Evolutionary conservation across 2,113 vertebrate genomes (phyloP).

Genomic region (Centropristis striata): DNA sequence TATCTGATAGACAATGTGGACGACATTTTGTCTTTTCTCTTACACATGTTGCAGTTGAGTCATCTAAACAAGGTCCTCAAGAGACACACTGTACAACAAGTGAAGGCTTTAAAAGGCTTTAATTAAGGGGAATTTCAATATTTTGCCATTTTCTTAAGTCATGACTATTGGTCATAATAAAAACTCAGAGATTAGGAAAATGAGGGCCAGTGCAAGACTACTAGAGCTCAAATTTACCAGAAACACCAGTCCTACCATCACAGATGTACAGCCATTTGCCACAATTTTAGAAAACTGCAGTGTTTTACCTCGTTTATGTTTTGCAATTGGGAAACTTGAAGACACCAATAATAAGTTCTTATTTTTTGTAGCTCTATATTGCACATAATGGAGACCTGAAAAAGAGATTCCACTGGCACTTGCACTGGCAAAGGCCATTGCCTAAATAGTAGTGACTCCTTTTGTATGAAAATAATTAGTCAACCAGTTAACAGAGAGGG

Average conservation of each 20-base stretch:
- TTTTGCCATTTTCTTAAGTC: neutral
- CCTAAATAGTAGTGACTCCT: too few relatives aligned
- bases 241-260: neutral
- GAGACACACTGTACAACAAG: neutral
- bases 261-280: neutral
- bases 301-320: neutral
- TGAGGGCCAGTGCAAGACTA: neutral
- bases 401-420: too few relatives aligned
- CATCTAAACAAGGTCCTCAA: neutral
- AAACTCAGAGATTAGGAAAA: too few relatives aligned
- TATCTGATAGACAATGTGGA: conserved; percentile 5
- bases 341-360: neutral
- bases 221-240: neutral
- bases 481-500: too few relatives aligned
- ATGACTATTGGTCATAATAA: neutral
- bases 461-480: too few relatives aligned
- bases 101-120: neutral
- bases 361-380: too few relatives aligned
- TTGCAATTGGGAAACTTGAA: neutral
- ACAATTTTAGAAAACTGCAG: neutral
- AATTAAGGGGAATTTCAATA: neutral
- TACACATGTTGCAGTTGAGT: neutral
- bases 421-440: too few relatives aligned
- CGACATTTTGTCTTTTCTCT: conserved; percentile 15
- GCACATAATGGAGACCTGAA: too few relatives aligned